Evolutionary conservation across 1,140 invertebrate species (phyloP).

Genomic region (Aleiodes sp.): DNA sequence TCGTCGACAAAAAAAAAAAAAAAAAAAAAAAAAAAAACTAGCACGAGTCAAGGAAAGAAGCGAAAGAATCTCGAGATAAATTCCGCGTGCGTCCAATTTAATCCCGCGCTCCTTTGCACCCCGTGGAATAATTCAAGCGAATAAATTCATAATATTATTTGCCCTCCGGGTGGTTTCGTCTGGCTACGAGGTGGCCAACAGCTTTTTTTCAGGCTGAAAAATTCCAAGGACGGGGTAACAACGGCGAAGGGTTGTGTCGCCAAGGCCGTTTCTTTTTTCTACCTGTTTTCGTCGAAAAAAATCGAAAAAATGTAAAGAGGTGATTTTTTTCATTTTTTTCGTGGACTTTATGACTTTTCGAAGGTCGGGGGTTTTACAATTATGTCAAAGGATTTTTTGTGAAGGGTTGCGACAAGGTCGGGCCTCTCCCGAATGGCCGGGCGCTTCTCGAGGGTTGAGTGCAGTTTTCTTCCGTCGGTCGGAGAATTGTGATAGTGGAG

Average conservation of each 20-base stretch:
- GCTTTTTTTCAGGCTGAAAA: too few relatives aligned
- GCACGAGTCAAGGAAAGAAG: not conserved
- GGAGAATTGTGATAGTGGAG: too few relatives aligned
- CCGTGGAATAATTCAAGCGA: slow-evolving; percentile 35
- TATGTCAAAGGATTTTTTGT: not conserved
- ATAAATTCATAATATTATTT: slow-evolving; percentile 38
- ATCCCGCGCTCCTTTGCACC: slow-evolving; percentile 17
- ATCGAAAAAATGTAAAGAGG: slow-evolving; percentile 6
- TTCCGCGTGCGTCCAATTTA: slow-evolving; percentile 31
- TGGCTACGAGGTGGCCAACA: slow-evolving; percentile 15
- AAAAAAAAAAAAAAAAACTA: slow-evolving; percentile 7
- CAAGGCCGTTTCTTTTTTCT: slow-evolving; percentile 22
- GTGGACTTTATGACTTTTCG: not conserved
- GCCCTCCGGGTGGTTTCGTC: not conserved
- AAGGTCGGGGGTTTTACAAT: not conserved
- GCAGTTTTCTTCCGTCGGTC: too few relatives aligned
- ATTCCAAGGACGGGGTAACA: not conserved
- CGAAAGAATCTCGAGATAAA: slow-evolving; percentile 16
- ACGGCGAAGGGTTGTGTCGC: slow-evolving; percentile 27
- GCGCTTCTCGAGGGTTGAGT: too few relatives aligned
- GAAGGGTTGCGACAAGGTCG: not conserved
- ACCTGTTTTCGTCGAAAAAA: not conserved
- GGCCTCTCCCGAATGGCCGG: too few relatives aligned
- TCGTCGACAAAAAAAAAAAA: slow-evolving; percentile 16
- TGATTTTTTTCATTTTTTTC: too few relatives aligned